Evolutionary conservation across 2,888 invertebrate species (phyloP), one percentile per base, ranked within the genome.

Genomic region (Cetonia aurata): DNA sequence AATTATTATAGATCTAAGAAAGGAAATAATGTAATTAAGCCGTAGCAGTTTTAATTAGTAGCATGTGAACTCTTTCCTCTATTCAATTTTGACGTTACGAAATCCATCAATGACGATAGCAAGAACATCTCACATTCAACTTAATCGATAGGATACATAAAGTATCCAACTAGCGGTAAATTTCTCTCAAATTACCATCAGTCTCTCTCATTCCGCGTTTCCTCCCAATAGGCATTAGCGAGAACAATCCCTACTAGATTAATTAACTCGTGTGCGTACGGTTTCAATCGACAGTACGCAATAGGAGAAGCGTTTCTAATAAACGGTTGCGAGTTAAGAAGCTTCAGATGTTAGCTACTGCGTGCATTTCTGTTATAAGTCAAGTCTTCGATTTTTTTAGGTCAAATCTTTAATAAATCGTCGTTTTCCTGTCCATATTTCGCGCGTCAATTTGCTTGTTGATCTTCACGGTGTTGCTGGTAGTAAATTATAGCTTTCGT

Each of bases 341-440:
- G 37, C 6, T 33, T 33, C 6, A 33, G 6, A 8, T 9, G 6
- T 10, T 37, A 37, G 9, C 37, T 37, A 10, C 37, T 37, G 37
- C 10, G 37, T 8, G 37, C 9, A 37, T 37, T 37, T 10, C 37
- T 60, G 19, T 31, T 48, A 33, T 60, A 60, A 48, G 33, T 46
- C 48, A 9, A 60, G n/a, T 15, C 6, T 48, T 60, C n/a, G 48
- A 31, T 37, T 13, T 50, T 62, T 62, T 50, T 62, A 62, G 62
- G 62, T 62, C 50, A 50, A 62, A 62, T 37, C 15, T 62, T 31
- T 33, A 13, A 13, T 33, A 62, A 62, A 62, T 62, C 62, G 62
- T 15, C 50, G 33, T 37, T 33, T 62, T 62, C 62, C 62, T 62
- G 62, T 62, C 55, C 31, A 3, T 46, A 33, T 57, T 57, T 57